phyloP scores from a whole-genome alignment of 2,888 invertebrate species.

The Catotricha subobsoleta region DNA sequence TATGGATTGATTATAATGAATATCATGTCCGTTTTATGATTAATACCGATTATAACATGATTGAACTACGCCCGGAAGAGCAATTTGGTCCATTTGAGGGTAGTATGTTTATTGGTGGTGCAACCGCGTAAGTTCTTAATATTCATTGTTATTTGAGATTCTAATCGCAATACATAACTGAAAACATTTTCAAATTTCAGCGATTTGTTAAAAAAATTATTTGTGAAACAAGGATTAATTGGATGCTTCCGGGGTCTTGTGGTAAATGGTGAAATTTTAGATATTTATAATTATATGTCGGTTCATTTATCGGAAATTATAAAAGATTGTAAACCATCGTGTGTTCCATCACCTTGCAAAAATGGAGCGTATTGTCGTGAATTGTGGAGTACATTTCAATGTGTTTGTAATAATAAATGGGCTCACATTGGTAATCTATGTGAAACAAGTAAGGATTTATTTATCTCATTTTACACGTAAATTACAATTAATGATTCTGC shows the following conservation, averaged over 20 bases:
- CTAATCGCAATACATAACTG: too few relatives aligned
- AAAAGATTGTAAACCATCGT: constrained; percentile 84
- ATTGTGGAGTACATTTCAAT: constrained; percentile 81
- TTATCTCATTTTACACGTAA: too few relatives aligned
- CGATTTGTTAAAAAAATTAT: constrained; percentile 61
- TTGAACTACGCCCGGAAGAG: constrained; percentile 65
- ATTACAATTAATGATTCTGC: too few relatives aligned
- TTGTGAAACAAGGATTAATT: constrained; percentile 74
- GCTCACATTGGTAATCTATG: constrained; percentile 81
- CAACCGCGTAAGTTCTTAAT: constrained; percentile 47
- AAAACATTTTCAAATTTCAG: constrained; percentile 28
- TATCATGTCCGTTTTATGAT: constrained; percentile 87
- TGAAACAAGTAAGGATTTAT: constrained; percentile 70
- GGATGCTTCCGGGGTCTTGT: constrained; percentile 87
- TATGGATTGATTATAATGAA: constrained; percentile 88
- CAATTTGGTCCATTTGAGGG: constrained; percentile 86
- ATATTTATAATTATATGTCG: constrained; percentile 84
- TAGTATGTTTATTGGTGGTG: constrained; percentile 85
- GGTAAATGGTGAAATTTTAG: constrained; percentile 77
- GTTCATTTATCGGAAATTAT: constrained; percentile 82
- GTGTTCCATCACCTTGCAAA: constrained; percentile 83
- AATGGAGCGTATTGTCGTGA: constrained; percentile 83
- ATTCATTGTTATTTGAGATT: background rate
- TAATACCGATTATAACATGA: constrained; percentile 77
- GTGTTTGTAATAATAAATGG: constrained; percentile 83